Evolutionary conservation across 2,797 vertebrate genomes (phyloP).

Genomic region (Gymnoscopelus braueri): DNA sequence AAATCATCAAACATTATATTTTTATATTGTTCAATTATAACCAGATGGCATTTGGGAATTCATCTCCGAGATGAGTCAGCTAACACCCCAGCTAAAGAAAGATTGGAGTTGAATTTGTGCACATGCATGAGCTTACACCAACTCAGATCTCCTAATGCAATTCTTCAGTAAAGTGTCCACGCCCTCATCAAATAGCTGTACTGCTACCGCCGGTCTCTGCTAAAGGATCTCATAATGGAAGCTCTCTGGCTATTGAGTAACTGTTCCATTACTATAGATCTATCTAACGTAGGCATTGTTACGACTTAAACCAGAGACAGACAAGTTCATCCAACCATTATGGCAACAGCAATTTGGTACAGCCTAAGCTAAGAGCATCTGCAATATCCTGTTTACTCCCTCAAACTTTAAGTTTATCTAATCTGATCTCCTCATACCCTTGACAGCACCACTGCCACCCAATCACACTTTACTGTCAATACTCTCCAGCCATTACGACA

Average conservation of each 20-base stretch:
- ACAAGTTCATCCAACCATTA: slow-evolving; percentile 34
- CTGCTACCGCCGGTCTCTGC: slow-evolving; percentile 4
- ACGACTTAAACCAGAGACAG: slow-evolving; percentile 54
- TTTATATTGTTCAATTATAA: too few species aligned
- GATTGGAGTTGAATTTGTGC: background rate
- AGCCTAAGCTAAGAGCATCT: slow-evolving; percentile 43
- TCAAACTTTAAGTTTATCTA: too few species aligned
- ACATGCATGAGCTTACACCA: too few species aligned
- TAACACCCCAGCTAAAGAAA: background rate
- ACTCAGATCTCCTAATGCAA: too few species aligned
- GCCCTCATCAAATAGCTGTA: too few species aligned
- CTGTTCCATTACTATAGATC: slow-evolving; percentile 33
- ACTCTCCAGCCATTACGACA: slow-evolving; percentile 1
- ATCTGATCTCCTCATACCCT: too few species aligned
- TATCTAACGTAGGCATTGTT: slow-evolving; percentile 44
- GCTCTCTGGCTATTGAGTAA: slow-evolving; percentile 9
- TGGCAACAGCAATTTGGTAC: slow-evolving; percentile 33
- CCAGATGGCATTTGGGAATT: too few species aligned
- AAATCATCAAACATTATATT: too few species aligned
- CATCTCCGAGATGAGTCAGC: background rate
- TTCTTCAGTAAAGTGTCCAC: too few species aligned
- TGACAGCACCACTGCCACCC: background rate
- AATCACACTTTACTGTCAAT: background rate
- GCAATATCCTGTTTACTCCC: slow-evolving; percentile 48
- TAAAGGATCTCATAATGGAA: slow-evolving; percentile 35